Base-by-base conservation (phyloP, 2,888 invertebrate genomes). In the Phragmatobia fuliginosa region DNA sequence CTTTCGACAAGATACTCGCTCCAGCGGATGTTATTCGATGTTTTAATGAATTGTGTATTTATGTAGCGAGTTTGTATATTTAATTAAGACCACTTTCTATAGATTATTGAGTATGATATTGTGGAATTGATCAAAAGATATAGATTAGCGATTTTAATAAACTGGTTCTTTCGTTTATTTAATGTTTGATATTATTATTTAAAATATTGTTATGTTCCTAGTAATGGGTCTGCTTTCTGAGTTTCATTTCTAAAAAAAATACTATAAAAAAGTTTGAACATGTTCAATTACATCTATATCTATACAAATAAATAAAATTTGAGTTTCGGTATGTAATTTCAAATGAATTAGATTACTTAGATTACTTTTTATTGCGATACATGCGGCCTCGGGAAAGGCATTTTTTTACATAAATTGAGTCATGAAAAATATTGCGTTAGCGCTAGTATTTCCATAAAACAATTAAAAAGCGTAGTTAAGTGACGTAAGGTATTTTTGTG, bases 1-100 rank as follows among this genome's bases (percentile, higher is more conserved):
- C 82, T 82, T 72, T 78, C 68, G 82, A 83, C 83, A 84, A 80
- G 78, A 79, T 78, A 80, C 66, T 68, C 68, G 28, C 64, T 61
- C 21, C 65, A 56, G 66, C 81, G 83, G 84, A 82, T 83, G 75
- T 77, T 74, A 78, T 82, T 75, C 76, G 74, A 80, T 69, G 75
- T 66, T 78, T 75, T 74, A 80, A 77, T 78, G 58, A 80, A 74
- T 68, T 69, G 64, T 70, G 41, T 73, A 72, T 77, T 77, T 80
- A 78, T 75, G 74, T 76, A 66, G 67, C 69, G 64, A 73, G 72
- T 62, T 72, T 71, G 49, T 63, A 62, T 77, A 73, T 82, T 82
- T 72, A 71, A 74, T 80, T 74, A 74, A 82, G 64, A 63, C 28
- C 62, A 69, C 70, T 56, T 71, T 62, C 41, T 67, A 67, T 11